phyloP scores from a whole-genome alignment of 2,797 vertebrate species.

The Hypotaenidia okinawae region DNA sequence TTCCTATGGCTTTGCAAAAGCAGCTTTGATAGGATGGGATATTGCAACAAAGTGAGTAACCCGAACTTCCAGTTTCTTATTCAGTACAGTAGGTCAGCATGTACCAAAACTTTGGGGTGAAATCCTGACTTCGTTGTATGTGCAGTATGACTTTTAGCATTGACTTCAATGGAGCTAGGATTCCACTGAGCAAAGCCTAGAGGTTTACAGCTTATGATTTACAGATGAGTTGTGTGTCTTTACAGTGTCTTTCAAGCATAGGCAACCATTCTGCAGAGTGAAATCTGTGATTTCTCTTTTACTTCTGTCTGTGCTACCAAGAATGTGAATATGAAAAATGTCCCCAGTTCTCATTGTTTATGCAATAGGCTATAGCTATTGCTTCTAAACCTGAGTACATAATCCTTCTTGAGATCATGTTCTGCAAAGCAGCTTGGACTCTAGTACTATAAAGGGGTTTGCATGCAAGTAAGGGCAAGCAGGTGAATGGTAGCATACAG shows the following conservation, averaged over 20 bases:
- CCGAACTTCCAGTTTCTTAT: background rate
- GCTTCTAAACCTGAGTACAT: background rate
- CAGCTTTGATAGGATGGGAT: background rate
- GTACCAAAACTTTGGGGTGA: background rate
- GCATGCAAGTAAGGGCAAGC: background rate
- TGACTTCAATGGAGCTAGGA: background rate
- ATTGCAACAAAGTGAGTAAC: background rate
- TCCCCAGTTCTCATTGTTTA: background rate
- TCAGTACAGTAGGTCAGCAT: background rate
- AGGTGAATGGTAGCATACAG: background rate
- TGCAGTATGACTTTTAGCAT: background rate
- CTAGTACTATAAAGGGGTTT: background rate
- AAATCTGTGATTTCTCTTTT: background rate
- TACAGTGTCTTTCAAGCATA: background rate
- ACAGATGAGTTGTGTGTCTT: background rate
- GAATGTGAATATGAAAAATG: background rate
- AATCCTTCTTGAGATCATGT: background rate
- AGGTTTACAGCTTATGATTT: background rate
- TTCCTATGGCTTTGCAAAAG: background rate
- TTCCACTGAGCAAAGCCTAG: background rate
- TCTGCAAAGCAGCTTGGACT: background rate
- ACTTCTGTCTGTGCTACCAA: background rate
- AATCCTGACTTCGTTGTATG: background rate
- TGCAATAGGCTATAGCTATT: background rate
- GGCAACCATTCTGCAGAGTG: background rate